phyloP scores from a whole-genome alignment of 2,888 invertebrate genomes.

The Mechanitis mazaeus region DNA sequence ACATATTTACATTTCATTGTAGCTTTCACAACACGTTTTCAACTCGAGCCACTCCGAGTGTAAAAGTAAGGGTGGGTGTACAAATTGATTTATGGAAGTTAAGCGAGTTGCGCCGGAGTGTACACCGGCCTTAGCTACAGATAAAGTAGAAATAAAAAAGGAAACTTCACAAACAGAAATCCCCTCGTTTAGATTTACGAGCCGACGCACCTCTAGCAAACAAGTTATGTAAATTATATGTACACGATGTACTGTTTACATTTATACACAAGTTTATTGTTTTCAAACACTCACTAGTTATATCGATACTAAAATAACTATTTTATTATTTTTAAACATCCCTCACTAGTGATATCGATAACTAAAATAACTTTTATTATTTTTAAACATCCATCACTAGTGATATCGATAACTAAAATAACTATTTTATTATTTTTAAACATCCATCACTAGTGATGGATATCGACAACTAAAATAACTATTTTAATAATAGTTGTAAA shows the following conservation, averaged over 20 bases:
- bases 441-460: background rate
- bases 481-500: too few species aligned
- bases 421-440: too few species aligned
- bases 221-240: constrained; percentile 73
- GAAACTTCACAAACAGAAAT: constrained; percentile 75
- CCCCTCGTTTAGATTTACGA: constrained; percentile 75
- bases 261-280: too few species aligned
- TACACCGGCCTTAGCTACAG: constrained; percentile 69
- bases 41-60: constrained; percentile 46
- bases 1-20: too few species aligned
- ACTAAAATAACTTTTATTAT: constrained; percentile 32
- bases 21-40: constrained; percentile 57
- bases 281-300: too few species aligned
- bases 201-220: constrained; percentile 68
- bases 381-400: constrained; percentile 14
- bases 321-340: too few species aligned
- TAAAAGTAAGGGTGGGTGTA: constrained; percentile 71
- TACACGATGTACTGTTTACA: constrained; percentile 46
- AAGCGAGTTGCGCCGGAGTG: constrained; percentile 73
- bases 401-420: too few species aligned
- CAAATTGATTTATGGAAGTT: constrained; percentile 77
- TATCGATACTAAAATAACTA: too few species aligned
- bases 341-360: constrained; percentile 33
- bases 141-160: constrained; percentile 74
- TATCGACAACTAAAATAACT: constrained; percentile 42